phyloP scores from a whole-genome alignment of 2,888 invertebrate genomes.

The Dexiosoma caninum region DNA sequence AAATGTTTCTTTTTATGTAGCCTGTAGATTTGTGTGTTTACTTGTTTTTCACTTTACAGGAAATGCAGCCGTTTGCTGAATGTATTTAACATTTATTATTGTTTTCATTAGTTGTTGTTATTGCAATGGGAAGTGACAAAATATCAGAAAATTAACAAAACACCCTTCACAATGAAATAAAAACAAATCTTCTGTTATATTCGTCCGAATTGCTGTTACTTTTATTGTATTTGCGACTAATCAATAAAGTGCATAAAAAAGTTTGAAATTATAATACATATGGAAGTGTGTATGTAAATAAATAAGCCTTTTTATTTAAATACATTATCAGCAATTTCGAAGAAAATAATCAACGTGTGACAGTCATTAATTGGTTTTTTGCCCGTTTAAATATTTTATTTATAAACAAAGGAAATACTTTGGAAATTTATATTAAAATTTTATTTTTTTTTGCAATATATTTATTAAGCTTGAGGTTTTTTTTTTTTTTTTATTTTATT shows the following conservation, averaged over 20 bases:
- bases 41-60: constrained; percentile 28
- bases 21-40: not conserved
- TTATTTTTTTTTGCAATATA: too few species aligned
- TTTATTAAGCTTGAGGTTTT: too few species aligned
- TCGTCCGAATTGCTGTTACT: not conserved
- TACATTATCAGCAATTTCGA: constrained; percentile 4
- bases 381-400: not conserved
- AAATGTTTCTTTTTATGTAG: not conserved
- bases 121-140: not conserved
- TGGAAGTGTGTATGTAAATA: not conserved
- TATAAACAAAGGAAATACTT: constrained; percentile 2
- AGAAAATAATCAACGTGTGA: not conserved
- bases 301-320: not conserved
- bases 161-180: not conserved
- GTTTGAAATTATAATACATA: not conserved
- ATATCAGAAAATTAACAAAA: not conserved
- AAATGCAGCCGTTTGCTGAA: constrained; percentile 30
- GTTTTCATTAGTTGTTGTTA: not conserved
- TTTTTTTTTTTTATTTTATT: too few species aligned
- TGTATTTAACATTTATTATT: constrained; percentile 17
- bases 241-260: constrained; percentile 46
- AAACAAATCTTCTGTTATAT: not conserved
- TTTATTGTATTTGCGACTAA: constrained; percentile 42
- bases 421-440: not conserved
- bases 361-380: not conserved